Base-by-base conservation (phyloP, 2,888 invertebrate genomes). In the Boloria selene region DNA sequence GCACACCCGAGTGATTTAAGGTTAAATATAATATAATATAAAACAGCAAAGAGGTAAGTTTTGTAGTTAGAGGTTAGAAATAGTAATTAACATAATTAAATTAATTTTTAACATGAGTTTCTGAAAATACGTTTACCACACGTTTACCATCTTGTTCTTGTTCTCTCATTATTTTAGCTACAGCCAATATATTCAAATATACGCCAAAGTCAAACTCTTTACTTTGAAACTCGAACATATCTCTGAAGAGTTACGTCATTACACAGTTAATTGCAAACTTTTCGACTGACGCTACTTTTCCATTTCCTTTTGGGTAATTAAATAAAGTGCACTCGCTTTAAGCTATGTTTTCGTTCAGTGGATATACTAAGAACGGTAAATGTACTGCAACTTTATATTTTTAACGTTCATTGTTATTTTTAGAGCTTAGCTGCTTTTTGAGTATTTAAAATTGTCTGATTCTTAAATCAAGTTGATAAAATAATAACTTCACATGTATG, bases 251-350 rank as follows among this genome's bases (percentile, higher is more conserved):
- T 55, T 64, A 55, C 26, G 56, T 61, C 62, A 54, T 55, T 26
- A 58, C 67, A 63, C 73, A 74, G 75, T 77, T 82, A 80, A 79
- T 79, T 79, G 76, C 70, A 61, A 74, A 77, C 74, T 80, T 79
- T 76, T 77, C 75, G 72, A 75, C 76, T 59, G 49, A 68, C 72
- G 71, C 72, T 75, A 70, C 74, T 75, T 70, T 70, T 68, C 67
- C 71, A 75, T 74, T 73, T 77, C 75, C 72, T 74, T 76, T 77
- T 72, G 72, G 72, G 65, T 77, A 78, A 77, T 76, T 77, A 75
- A 76, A 73, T 74, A 72, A 71, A 74, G 74, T 65, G 71, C 68
- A 65, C 69, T 72, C 70, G 67, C 59, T 72, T 69, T 71, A 73
- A 74, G 70, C 64, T 70, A 52, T 55, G 59, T 68, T 72, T 65